Conservation (phyloP, 2,113 vertebrate genomes). For the Centropus bengalensis region DNA sequence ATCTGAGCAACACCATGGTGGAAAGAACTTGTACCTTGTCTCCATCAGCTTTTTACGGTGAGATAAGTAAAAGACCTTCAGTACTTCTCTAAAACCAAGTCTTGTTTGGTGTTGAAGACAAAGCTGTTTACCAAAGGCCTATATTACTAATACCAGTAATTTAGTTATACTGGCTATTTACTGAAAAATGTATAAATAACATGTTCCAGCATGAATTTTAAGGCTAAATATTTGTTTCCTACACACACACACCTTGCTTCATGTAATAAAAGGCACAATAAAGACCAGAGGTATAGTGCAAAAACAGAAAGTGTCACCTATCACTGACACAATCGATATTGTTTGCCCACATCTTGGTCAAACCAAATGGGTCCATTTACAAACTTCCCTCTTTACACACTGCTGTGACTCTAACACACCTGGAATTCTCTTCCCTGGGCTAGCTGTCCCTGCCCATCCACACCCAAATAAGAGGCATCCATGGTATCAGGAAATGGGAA, state of each 20-base stretch:
- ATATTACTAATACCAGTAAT: not conserved
- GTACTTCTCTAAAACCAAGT: not conserved
- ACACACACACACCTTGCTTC: not conserved
- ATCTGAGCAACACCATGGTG: not conserved
- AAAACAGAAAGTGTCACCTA: not conserved
- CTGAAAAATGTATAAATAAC: not conserved
- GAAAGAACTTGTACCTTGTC: not conserved
- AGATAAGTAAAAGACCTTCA: not conserved
- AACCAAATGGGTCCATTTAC: not conserved
- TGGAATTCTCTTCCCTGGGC: not conserved
- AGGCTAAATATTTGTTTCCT: not conserved
- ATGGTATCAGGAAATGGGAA: not conserved
- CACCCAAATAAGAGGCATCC: not conserved
- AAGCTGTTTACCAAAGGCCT: not conserved
- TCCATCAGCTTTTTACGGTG: not conserved
- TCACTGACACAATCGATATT: not conserved
- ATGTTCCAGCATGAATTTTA: not conserved
- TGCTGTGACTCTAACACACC: not conserved
- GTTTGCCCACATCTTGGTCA: not conserved
- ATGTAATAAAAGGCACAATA: not conserved
- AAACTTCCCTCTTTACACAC: not conserved
- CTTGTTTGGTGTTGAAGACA: not conserved
- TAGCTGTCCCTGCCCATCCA: not conserved
- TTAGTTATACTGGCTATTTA: not conserved
- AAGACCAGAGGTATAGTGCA: not conserved